phyloP scores from a whole-genome alignment of 2,113 vertebrate species.

The Forbesichthys agassizii region DNA sequence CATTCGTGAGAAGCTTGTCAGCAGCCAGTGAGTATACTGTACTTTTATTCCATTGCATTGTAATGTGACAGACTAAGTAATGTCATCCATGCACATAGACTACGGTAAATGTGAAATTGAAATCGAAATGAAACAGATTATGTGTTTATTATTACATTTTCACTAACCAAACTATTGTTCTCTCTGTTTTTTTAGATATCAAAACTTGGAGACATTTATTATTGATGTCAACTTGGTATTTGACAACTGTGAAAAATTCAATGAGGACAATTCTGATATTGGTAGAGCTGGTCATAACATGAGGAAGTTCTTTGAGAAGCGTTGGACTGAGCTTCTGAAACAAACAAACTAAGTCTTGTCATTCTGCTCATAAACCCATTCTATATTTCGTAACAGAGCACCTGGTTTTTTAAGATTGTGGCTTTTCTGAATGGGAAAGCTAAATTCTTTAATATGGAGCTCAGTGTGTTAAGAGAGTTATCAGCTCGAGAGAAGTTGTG shows the following conservation, averaged over 20 bases:
- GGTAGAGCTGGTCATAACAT: constrained; percentile 97
- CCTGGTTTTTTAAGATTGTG: constrained; percentile 39
- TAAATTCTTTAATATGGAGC: constrained; percentile 60
- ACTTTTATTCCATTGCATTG: background rate
- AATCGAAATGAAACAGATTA: background rate
- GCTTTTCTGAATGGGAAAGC: constrained; percentile 55
- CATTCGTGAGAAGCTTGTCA: constrained; percentile 96
- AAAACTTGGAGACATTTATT: constrained; percentile 94
- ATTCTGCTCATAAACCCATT: constrained; percentile 78
- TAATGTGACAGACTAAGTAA: background rate
- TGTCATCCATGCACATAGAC: background rate
- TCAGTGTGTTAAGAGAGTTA: constrained; percentile 72
- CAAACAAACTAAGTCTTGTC: constrained; percentile 85
- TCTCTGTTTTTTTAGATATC: constrained; percentile 81
- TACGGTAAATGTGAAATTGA: background rate
- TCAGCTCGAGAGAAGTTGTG: constrained; percentile 71
- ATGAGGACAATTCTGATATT: constrained; percentile 99
- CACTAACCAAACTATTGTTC: background rate
- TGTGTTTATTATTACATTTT: background rate
- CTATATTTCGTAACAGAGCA: constrained; percentile 73
- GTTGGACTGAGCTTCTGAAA: constrained; percentile 97
- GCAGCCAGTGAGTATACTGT: constrained; percentile 90
- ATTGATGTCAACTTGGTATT: constrained; percentile 97
- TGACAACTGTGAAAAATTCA: constrained; percentile 99
- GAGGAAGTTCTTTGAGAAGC: constrained; percentile 98